These are phyloP conservation scores for Perognathus longimembris DNA, from an alignment of 2,113 vertebrate genomes.

Conservation along the genomic window DNA sequence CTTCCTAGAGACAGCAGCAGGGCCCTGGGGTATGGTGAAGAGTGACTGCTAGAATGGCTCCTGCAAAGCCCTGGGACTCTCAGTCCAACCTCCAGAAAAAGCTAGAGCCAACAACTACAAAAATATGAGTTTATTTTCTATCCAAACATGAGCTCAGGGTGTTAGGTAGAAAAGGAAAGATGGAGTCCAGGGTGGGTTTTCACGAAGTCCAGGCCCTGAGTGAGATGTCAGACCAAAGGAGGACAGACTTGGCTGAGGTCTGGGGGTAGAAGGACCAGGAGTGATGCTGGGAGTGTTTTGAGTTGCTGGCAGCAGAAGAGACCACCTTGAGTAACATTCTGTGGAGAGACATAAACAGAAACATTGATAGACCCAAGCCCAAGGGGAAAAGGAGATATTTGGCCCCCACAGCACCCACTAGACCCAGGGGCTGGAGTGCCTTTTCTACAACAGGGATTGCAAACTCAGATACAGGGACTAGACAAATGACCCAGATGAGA, in stretches of 20 bases:
- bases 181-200: slow-evolving; percentile 2
- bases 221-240: not conserved
- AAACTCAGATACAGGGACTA: not conserved
- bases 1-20: slow-evolving; percentile 74
- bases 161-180: not conserved
- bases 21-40: slow-evolving; percentile 56
- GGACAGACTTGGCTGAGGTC: slow-evolving; percentile 18
- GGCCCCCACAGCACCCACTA: not conserved
- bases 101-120: slow-evolving; percentile 66
- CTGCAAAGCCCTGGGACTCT: slow-evolving; percentile 55
- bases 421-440: not conserved
- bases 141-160: slow-evolving; percentile 71
- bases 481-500: slow-evolving; percentile 8
- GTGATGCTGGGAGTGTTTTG: slow-evolving; percentile 21
- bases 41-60: slow-evolving; percentile 33
- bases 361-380: not conserved
- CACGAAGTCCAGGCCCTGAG: slow-evolving; percentile 50
- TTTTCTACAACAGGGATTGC: not conserved
- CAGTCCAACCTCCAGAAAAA: slow-evolving; percentile 60
- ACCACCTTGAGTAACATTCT: slow-evolving; percentile 66
- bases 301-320: slow-evolving; percentile 68
- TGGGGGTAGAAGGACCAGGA: not conserved
- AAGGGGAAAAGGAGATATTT: not conserved
- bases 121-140: slow-evolving; percentile 82
- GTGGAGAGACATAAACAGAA: slow-evolving; percentile 62